phyloP scores from a whole-genome alignment of 2,888 invertebrate genomes.

The Electrophaes corylata region DNA sequence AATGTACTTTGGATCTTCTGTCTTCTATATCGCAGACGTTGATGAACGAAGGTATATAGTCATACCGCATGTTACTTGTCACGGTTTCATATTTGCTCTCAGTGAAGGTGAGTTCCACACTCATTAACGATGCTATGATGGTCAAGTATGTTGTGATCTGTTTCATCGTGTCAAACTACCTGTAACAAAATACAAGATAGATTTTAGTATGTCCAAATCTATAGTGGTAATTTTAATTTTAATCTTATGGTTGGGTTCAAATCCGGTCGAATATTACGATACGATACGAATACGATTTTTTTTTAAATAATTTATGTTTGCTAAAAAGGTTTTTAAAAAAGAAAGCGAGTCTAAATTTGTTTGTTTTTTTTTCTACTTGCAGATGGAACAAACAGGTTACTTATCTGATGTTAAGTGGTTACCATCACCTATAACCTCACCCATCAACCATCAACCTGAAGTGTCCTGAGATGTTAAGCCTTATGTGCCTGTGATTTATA shows the following conservation, averaged over 20 bases:
- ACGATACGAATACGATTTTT: neutral
- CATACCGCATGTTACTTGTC: conserved; percentile 67
- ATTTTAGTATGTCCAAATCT: neutral
- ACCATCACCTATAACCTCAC: too few species aligned
- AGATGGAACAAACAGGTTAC: too few species aligned
- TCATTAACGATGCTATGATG: conserved; percentile 73
- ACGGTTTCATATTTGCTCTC: conserved; percentile 73
- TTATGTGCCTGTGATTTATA: too few species aligned
- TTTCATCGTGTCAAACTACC: conserved; percentile 57
- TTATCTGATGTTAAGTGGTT: too few species aligned
- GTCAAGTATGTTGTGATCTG: conserved; percentile 68
- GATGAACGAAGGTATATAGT: conserved; percentile 67
- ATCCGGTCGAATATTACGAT: neutral
- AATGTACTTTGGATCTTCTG: conserved; percentile 75
- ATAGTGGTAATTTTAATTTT: neutral
- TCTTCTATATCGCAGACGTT: conserved; percentile 78
- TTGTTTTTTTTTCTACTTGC: too few species aligned
- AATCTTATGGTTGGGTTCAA: neutral
- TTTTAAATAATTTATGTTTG: neutral
- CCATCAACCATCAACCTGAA: too few species aligned
- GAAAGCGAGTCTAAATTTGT: too few species aligned
- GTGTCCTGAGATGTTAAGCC: too few species aligned
- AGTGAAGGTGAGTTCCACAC: conserved; percentile 67
- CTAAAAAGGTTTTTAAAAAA: too few species aligned
- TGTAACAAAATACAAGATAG: conserved; percentile 40